These are phyloP conservation scores for Heliconius ethilla DNA, from an alignment of 2,888 invertebrate species.

Conservation along the genomic window DNA sequence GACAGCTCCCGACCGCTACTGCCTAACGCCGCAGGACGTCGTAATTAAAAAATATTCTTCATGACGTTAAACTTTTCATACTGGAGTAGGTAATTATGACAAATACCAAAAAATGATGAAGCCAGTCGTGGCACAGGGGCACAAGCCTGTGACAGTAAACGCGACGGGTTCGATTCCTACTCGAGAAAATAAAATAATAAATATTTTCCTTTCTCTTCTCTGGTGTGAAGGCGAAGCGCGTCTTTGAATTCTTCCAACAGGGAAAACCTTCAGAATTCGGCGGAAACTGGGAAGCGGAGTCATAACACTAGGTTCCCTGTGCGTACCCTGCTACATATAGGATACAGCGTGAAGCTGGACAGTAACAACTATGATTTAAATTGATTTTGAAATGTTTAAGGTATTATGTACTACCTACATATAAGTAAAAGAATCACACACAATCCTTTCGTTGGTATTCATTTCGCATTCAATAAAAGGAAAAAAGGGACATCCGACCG, in stretches of 20 bases:
- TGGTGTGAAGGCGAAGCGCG: too few species aligned
- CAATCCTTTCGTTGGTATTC: slow-evolving; percentile 75
- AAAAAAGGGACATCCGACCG: slow-evolving; percentile 79
- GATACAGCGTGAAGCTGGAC: background rate
- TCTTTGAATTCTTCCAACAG: too few species aligned
- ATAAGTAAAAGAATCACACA: slow-evolving; percentile 46
- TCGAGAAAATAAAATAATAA: too few species aligned
- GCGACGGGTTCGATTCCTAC: too few species aligned
- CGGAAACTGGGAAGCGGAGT: too few species aligned
- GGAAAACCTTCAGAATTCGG: too few species aligned
- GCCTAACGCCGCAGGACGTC: slow-evolving; percentile 61
- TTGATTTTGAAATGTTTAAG: background rate
- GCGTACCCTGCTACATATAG: too few species aligned
- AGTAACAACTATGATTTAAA: too few species aligned
- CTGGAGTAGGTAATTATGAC: slow-evolving; percentile 22
- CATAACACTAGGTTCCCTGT: too few species aligned
- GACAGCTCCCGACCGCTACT: slow-evolving; percentile 78
- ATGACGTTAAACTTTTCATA: slow-evolving; percentile 4
- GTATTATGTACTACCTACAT: background rate
- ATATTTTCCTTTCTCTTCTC: too few species aligned
- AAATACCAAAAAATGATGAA: background rate
- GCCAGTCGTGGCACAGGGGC: too few species aligned
- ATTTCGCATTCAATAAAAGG: slow-evolving; percentile 73
- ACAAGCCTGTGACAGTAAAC: too few species aligned
- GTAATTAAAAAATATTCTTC: slow-evolving; percentile 64